Conservation (phyloP, 2,113 vertebrate genomes). For the Tetrax tetrax region DNA sequence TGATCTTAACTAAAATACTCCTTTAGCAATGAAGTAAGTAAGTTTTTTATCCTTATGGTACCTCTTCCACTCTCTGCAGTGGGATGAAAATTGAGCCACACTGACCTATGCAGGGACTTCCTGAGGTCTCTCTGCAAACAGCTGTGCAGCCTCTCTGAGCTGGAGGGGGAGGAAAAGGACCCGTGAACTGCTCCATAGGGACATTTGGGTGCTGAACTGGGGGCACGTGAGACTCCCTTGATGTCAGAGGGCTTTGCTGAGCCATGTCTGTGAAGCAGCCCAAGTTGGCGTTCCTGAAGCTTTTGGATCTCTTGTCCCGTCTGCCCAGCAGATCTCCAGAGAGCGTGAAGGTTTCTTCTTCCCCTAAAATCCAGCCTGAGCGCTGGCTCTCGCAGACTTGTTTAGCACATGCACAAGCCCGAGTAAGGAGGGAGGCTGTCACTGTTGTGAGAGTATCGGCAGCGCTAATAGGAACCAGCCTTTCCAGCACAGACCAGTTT, state of each 20-base stretch:
- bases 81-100: background rate
- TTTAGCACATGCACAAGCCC: too few species aligned
- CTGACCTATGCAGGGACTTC: background rate
- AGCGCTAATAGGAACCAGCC: background rate
- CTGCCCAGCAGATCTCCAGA: background rate
- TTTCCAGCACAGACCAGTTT: background rate
- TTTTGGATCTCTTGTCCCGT: background rate
- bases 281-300: background rate
- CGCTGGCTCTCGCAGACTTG: background rate
- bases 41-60: background rate
- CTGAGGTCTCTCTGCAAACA: background rate
- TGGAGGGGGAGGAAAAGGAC: background rate
- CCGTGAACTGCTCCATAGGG: background rate
- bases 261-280: background rate
- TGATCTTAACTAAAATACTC: background rate
- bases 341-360: background rate
- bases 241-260: background rate
- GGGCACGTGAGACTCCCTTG: background rate
- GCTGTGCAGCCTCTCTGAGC: background rate
- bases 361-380: background rate
- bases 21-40: background rate
- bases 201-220: background rate
- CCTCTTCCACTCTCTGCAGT: background rate
- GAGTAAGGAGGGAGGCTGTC: background rate
- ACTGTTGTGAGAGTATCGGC: background rate